Evolutionary conservation across 2,888 invertebrate species (phyloP).

Genomic region (Erebia aethiops): DNA sequence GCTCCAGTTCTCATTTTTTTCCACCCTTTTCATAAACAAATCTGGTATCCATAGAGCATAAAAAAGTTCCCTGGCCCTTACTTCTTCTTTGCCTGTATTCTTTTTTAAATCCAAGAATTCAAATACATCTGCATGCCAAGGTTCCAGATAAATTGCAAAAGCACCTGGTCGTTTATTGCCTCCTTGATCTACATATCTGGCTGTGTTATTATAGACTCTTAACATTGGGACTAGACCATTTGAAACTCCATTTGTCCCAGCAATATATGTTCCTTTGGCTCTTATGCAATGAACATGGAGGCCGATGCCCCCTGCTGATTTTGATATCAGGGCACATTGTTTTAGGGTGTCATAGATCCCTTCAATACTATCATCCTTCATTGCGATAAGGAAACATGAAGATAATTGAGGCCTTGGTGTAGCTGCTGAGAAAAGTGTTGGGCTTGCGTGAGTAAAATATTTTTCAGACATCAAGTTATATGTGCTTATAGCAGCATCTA

Average conservation of each 20-base stretch:
- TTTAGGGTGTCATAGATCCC: slow-evolving; percentile 96
- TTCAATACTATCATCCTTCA: slow-evolving; percentile 97
- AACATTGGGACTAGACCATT: slow-evolving; percentile 98
- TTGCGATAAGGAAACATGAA: slow-evolving; percentile 97
- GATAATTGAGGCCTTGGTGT: slow-evolving; percentile 96
- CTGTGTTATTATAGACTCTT: slow-evolving; percentile 97
- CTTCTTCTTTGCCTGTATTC: slow-evolving; percentile 97
- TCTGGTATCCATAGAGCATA: slow-evolving; percentile 99
- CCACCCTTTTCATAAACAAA: slow-evolving; percentile 97
- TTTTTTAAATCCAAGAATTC: slow-evolving; percentile 97
- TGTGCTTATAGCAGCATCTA: slow-evolving; percentile 96
- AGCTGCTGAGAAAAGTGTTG: slow-evolving; percentile 97
- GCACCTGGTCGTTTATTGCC: slow-evolving; percentile 99
- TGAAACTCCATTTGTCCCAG: slow-evolving; percentile 96
- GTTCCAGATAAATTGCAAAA: slow-evolving; percentile 98
- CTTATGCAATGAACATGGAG: slow-evolving; percentile 97
- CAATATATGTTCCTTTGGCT: slow-evolving; percentile 94
- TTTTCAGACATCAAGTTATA: slow-evolving; percentile 97
- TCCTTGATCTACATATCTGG: slow-evolving; percentile 98
- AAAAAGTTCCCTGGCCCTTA: slow-evolving; percentile 96
- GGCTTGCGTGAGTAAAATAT: slow-evolving; percentile 99
- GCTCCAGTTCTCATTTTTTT: slow-evolving; percentile 93
- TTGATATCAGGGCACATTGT: slow-evolving; percentile 97
- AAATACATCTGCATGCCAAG: slow-evolving; percentile 99
- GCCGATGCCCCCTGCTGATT: slow-evolving; percentile 98